These are phyloP conservation scores for Plectropomus leopardus DNA, from an alignment of 2,113 vertebrate species.

Conservation along the genomic window DNA sequence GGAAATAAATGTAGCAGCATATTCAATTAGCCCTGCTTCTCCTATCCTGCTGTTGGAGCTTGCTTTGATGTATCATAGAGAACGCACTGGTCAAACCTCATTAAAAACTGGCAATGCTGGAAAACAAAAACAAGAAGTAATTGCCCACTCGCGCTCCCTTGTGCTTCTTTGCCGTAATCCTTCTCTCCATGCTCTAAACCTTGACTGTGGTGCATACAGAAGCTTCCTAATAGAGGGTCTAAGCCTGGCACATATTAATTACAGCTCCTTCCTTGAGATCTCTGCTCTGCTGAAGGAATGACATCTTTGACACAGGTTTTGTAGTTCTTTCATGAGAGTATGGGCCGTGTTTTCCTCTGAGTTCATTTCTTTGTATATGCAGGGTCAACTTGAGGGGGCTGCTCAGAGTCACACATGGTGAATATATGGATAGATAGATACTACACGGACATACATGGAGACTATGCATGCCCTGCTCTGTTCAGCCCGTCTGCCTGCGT, in stretches of 20 bases:
- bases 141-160: conserved; percentile 58
- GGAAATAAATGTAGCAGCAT: conserved; percentile 70
- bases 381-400: conserved; percentile 43
- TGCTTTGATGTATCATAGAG: conserved; percentile 70
- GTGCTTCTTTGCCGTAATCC: conserved; percentile 56
- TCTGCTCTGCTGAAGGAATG: conserved; percentile 45
- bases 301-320: conserved; percentile 49
- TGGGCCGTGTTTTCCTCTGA: conserved; percentile 31
- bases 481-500: conserved; percentile 71
- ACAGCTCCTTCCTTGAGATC: conserved; percentile 27
- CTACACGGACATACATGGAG: conserved; percentile 41
- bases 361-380: conserved; percentile 48
- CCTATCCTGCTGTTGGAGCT: conserved; percentile 47
- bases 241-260: conserved; percentile 64
- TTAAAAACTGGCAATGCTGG: conserved; percentile 66
- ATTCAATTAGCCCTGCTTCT: conserved; percentile 72
- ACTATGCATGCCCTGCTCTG: conserved; percentile 50
- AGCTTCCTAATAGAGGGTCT: conserved; percentile 35
- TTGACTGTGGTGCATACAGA: conserved; percentile 31
- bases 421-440: conserved; percentile 35
- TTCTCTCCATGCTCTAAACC: not conserved
- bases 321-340: conserved; percentile 29
- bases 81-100: conserved; percentile 78
- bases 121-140: conserved; percentile 81
- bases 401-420: conserved; percentile 21